Base-by-base conservation (phyloP, 2,113 vertebrate genomes). In the Pterocles burchelli region DNA sequence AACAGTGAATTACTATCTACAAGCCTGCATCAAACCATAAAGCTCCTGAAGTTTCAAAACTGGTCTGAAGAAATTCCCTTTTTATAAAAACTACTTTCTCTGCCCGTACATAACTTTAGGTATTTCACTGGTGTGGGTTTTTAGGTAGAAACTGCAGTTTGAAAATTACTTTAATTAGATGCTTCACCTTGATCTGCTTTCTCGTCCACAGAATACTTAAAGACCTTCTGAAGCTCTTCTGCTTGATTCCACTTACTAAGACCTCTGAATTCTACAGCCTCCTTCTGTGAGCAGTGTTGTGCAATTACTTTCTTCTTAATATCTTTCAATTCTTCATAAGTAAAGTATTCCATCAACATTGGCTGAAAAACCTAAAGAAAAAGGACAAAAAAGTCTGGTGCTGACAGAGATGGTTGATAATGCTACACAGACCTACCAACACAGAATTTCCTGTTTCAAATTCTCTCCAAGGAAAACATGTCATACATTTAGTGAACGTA, bases 331-430 rank as follows among this genome's bases (percentile, higher is more conserved):
- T 99, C 99, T 94, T 99, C 99, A 0, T 99, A 99, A 62, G 99
- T 99, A 92, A 99, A 99, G 97, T 99, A 99, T 97, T 99, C 98
- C 99, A 99, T 99, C 96, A 99, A 98, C 99, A 99, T 99, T 55
- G 99, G 99, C 98, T 99, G 99, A 92, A 99, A 99, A 94, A 99
- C 99, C 99, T 99, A 97, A 89, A 62, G 66, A 28, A 70, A 36
- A 55, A 70, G 15, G 5, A 1, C 11, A 74, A 94, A 15, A 19
- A 48, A 34, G 22, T 7, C n/a, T 43, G 28, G 5, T 54, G 46
- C 65, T 65, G 51, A 70, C 9, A 15, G 43, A 62, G 51, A 48
- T 4, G 81, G 48, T 29, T 0, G 0, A 28, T 36, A 88, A 55
- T 6, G 11, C 25, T 76, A 70, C 36, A 85, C 10, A 59, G 43